These are phyloP conservation scores for Orthonevra nobilis DNA, from an alignment of 2,888 invertebrate species.

Conservation along the genomic window DNA sequence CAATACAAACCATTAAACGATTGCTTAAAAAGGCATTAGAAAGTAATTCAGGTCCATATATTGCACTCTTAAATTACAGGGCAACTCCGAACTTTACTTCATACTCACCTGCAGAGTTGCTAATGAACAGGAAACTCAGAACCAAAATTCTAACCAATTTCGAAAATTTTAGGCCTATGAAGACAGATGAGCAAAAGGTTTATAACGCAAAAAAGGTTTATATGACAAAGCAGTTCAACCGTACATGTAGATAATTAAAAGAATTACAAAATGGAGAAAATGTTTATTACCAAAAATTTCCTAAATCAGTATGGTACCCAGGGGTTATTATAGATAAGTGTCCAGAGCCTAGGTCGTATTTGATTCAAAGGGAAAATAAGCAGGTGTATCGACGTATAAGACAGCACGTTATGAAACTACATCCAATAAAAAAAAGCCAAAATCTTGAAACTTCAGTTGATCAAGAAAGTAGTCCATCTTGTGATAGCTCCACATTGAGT, in stretches of 20 bases:
- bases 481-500: not conserved
- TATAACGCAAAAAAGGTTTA: slow-evolving; percentile 14
- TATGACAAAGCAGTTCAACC: slow-evolving; percentile 7
- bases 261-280: slow-evolving; percentile 2
- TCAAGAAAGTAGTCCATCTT: not conserved
- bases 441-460: not conserved
- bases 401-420: not conserved
- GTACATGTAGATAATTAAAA: slow-evolving; percentile 1
- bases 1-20: slow-evolving; percentile 4
- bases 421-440: too few relatives aligned
- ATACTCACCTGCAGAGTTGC: slow-evolving; percentile 11
- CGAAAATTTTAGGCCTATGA: slow-evolving; percentile 1
- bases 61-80: slow-evolving; percentile 3
- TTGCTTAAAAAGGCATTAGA: not conserved
- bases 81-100: not conserved
- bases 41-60: not conserved
- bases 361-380: not conserved
- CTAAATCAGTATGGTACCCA: not conserved
- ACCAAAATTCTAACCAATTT: slow-evolving; percentile 20
- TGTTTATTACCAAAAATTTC: slow-evolving; percentile 2
- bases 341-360: not conserved
- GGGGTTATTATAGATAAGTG: not conserved
- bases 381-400: not conserved
- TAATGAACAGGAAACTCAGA: slow-evolving; percentile 15
- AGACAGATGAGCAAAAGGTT: slow-evolving; percentile 8